Conservation (phyloP, 2,888 invertebrate genomes). For the Operophtera brumata region DNA sequence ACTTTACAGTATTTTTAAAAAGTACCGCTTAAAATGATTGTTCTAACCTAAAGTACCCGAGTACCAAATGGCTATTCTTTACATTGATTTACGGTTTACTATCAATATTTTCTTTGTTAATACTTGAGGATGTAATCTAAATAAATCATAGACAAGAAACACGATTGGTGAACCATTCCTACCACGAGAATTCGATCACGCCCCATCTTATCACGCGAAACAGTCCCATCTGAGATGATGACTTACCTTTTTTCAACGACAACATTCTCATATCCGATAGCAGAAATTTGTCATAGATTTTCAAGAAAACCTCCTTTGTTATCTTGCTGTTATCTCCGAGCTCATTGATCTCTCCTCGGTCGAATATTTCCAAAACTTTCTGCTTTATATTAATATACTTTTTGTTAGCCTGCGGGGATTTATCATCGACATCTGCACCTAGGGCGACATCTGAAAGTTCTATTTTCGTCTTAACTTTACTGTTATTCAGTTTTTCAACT, state of each 20-base stretch:
- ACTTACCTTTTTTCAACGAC: slow-evolving; percentile 18
- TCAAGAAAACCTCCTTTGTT: slow-evolving; percentile 8
- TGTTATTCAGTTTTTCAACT: background rate
- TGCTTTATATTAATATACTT: slow-evolving; percentile 15
- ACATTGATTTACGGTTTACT: too few relatives aligned
- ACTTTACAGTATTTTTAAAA: too few relatives aligned
- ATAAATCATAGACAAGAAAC: too few relatives aligned
- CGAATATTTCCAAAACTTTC: slow-evolving; percentile 12
- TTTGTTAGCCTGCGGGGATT: slow-evolving; percentile 10
- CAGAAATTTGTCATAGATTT: slow-evolving; percentile 20
- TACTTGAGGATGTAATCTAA: too few relatives aligned
- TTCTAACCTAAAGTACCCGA: too few relatives aligned
- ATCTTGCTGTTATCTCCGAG: slow-evolving; percentile 3
- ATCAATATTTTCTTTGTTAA: too few relatives aligned
- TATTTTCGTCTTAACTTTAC: background rate
- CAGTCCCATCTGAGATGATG: too few relatives aligned
- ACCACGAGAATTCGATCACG: too few relatives aligned
- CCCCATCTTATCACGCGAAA: too few relatives aligned
- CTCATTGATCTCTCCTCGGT: slow-evolving; percentile 4
- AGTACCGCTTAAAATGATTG: too few relatives aligned
- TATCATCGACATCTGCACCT: background rate
- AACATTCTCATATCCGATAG: slow-evolving; percentile 20
- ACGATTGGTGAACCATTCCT: too few relatives aligned
- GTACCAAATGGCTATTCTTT: too few relatives aligned
- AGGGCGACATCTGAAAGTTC: background rate